These are phyloP conservation scores for Incurvaria masculella DNA, from an alignment of 2,888 invertebrate species.

Conservation along the genomic window DNA sequence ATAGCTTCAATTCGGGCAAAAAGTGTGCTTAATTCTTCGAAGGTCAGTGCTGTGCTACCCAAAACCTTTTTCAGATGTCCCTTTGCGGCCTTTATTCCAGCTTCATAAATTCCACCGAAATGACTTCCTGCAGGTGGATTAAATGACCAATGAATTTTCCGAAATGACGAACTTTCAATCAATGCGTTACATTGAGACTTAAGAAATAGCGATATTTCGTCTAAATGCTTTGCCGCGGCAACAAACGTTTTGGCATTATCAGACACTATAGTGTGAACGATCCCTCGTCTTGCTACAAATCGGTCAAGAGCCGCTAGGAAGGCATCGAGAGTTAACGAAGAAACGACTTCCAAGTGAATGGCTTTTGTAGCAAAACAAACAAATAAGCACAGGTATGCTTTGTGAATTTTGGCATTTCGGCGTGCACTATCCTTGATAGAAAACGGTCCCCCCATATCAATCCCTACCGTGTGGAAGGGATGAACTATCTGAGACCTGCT, in stretches of 20 bases:
- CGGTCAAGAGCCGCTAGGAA: slow-evolving; percentile 12
- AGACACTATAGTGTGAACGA: slow-evolving; percentile 7
- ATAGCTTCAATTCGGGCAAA: slow-evolving; percentile 11
- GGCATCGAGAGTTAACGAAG: slow-evolving; percentile 6
- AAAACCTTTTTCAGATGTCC: slow-evolving; percentile 1
- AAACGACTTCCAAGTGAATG: slow-evolving; percentile 14
- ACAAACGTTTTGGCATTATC: slow-evolving; percentile 15
- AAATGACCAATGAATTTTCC: slow-evolving; percentile 5
- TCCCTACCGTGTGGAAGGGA: not conserved
- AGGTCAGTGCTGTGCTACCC: slow-evolving; percentile 7
- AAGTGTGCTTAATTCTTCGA: slow-evolving; percentile 14
- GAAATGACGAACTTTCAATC: not conserved
- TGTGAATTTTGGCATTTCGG: slow-evolving; percentile 13
- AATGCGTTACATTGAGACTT: not conserved
- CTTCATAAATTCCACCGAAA: slow-evolving; percentile 1
- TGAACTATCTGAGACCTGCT: not conserved
- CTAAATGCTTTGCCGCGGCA: slow-evolving; percentile 8
- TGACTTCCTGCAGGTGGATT: slow-evolving; percentile 7
- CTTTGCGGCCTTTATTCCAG: not conserved
- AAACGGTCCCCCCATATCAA: not conserved
- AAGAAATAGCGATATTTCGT: not conserved
- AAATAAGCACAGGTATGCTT: slow-evolving; percentile 20
- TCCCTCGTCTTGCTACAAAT: slow-evolving; percentile 11
- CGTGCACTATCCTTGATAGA: slow-evolving; percentile 9
- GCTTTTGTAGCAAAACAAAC: slow-evolving; percentile 19